Base-by-base conservation (phyloP, 2,797 vertebrate species). In the Sparus aurata region DNA sequence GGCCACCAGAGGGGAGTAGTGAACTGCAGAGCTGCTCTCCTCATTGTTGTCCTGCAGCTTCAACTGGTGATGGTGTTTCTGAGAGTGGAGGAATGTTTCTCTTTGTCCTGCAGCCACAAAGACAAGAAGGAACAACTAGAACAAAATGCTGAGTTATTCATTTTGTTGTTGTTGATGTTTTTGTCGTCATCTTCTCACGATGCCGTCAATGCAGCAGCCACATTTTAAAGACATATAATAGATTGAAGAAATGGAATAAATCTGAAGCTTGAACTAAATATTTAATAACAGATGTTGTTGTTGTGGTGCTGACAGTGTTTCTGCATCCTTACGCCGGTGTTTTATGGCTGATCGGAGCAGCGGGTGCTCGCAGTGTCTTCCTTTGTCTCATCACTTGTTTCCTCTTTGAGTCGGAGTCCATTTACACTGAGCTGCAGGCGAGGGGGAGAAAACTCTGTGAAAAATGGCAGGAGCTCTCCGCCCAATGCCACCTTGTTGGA, bases 401-500 rank as follows among this genome's bases (percentile, higher is more conserved):
- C 69, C 15, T 25, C 89, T 83, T 65, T 30, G 66, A 89, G 85
- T 89, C 52, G 23, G 75, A 69, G 64, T 68, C 71, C 84, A 87
- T 87, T 86, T 80, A 47, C 47, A 5, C 34, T 18, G 60, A 55
- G 83, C 90, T 90, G 55, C 84, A 90, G 90, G 83, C 77, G 30
- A 63, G 63, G 70, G 71, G 68, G 34, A 68, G 67, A 72, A 75
- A 69, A 34, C 6, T 12, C 11, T 58, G 4, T 82, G 49, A 85
- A 55, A 80, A 73, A 77, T 82, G 71, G 22, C 27, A 55, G 67
- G 0, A 65, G 57, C 46, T 34, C 25, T 60, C 68, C 52, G 4
- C 75, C 85, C 80, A 81, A 63, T 85, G 86, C 91, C 90, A 85
- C 84, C 84, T 88, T 87, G 84, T 84, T 85, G 80, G 85, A 80